These are phyloP conservation scores for Phrynosoma blainvillii DNA, from an alignment of 2,113 vertebrate species.

Conservation along the genomic window DNA sequence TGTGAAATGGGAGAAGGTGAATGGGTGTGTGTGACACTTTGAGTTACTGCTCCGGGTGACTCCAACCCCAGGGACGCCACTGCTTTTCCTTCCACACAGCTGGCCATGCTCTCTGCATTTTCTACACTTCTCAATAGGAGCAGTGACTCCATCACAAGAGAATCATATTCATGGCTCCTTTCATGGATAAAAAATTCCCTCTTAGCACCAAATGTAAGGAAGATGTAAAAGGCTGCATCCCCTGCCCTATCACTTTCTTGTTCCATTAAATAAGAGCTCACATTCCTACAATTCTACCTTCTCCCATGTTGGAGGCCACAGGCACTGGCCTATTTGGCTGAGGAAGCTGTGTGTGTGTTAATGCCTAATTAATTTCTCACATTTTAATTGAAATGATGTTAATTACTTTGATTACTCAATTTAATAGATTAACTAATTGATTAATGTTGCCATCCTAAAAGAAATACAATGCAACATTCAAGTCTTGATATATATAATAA, in stretches of 20 bases:
- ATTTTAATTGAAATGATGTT: background rate
- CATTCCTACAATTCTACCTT: background rate
- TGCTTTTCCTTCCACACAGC: too few relatives aligned
- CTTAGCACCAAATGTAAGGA: background rate
- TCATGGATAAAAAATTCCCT: background rate
- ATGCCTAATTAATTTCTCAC: background rate
- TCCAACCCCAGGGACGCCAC: too few relatives aligned
- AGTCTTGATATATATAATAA: slow-evolving; percentile 36
- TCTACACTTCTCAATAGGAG: background rate
- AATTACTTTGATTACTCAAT: background rate
- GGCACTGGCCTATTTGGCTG: background rate
- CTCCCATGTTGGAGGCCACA: background rate
- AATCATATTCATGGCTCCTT: background rate
- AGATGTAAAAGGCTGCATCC: background rate
- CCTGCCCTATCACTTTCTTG: background rate
- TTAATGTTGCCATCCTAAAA: background rate
- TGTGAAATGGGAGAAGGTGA: too few relatives aligned
- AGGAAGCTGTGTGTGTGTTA: background rate
- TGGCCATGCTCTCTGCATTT: background rate
- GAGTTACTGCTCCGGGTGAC: too few relatives aligned
- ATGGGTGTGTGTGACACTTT: too few relatives aligned
- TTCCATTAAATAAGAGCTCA: background rate
- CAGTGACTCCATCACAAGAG: background rate
- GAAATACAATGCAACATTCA: background rate
- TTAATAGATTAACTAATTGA: background rate